A percentile compares a stretch with the other conserved stretches of the same genome.
Conservation (phyloP, 2,113 vertebrate genomes). For the Albula goreensis region DNA sequence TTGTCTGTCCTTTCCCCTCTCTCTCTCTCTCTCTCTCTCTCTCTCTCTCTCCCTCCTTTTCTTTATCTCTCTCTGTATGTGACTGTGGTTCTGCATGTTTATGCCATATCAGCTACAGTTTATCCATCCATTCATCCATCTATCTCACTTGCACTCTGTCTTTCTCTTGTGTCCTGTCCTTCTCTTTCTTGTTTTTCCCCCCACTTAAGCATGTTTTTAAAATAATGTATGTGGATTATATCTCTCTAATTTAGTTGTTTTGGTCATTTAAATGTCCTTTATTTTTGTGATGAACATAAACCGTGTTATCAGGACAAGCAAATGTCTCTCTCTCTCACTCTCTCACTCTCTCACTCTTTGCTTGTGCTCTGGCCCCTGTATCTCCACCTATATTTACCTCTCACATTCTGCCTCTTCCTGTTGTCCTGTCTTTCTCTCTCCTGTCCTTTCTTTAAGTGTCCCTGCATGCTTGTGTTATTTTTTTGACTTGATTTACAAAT, state of each 20-base stretch:
- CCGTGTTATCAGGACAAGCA: not conserved
- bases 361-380: not conserved
- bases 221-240: too few relatives aligned
- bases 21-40: conserved; percentile 31
- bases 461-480: not conserved
- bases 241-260: too few relatives aligned
- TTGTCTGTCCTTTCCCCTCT: conserved; percentile 30
- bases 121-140: too few relatives aligned
- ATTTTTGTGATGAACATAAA: too few relatives aligned
- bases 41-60: conserved; percentile 30
- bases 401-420: not conserved
- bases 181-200: too few relatives aligned
- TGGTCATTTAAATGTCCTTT: too few relatives aligned
- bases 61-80: conserved; percentile 28
- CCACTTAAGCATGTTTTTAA: too few relatives aligned
- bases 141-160: too few relatives aligned
- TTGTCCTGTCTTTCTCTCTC: not conserved
- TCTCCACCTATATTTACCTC: conserved; percentile 36
- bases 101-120: too few relatives aligned
- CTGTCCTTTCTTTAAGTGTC: not conserved
- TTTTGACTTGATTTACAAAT: too few relatives aligned
- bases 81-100: too few relatives aligned
- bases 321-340: conserved; percentile 22
- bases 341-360: conserved; percentile 34
- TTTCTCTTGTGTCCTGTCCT: too few relatives aligned